A percentile compares a stretch with the other conserved stretches of the same genome.
Conservation (phyloP, 2,888 invertebrate genomes). For the Drosophila peninsularis region DNA sequence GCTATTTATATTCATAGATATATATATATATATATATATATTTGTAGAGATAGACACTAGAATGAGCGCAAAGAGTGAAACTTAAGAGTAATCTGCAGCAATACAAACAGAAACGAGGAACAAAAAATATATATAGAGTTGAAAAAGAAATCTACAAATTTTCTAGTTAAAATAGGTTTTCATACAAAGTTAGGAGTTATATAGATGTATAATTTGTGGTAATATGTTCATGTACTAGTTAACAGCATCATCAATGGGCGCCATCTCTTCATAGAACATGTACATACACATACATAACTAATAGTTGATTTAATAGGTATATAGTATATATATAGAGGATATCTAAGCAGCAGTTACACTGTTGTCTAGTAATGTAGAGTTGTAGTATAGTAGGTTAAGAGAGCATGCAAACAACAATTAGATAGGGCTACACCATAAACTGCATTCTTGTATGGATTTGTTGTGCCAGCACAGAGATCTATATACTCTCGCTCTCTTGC, state of each 20-base stretch:
- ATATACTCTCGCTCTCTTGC: constrained; percentile 11
- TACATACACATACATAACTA: constrained; percentile 44
- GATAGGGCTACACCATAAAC: constrained; percentile 69
- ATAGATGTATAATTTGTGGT: constrained; percentile 22
- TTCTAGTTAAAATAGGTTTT: constrained; percentile 58
- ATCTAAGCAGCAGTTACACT: constrained; percentile 59
- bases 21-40: constrained; percentile 20
- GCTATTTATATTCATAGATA: constrained; percentile 45
- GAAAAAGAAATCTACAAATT: constrained; percentile 71
- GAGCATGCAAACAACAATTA: constrained; percentile 77
- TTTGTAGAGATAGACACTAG: constrained; percentile 43
- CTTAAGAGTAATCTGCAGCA: constrained; percentile 65
- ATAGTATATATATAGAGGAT: constrained; percentile 35
- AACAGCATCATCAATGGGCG: constrained; percentile 23
- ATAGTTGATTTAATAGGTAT: constrained; percentile 21
- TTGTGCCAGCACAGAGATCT: constrained; percentile 47
- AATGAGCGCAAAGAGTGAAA: constrained; percentile 48
- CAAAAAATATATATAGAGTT: background rate
- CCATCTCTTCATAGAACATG: constrained; percentile 21
- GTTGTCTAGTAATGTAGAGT: constrained; percentile 50
- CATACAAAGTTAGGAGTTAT: constrained; percentile 70
- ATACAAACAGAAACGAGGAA: constrained; percentile 58
- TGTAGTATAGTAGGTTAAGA: constrained; percentile 60
- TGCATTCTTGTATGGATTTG: constrained; percentile 57
- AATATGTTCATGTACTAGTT: constrained; percentile 58